A percentile compares a stretch with the other conserved stretches of the same genome.
Evolutionary conservation across 2,113 vertebrate genomes (phyloP).

Genomic region (Isichthys henryi): DNA sequence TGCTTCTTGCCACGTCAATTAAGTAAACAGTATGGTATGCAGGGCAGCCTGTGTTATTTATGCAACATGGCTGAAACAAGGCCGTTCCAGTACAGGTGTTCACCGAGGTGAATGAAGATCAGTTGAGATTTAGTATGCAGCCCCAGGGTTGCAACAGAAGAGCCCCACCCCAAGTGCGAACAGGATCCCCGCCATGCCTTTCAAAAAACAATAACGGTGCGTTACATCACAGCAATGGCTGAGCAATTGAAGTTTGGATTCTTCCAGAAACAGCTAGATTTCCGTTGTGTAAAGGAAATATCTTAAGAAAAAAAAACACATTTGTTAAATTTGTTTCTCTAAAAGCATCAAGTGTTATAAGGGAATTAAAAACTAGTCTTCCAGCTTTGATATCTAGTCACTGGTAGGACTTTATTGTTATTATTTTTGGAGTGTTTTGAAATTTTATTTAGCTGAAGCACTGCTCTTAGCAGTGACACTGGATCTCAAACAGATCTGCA

Average conservation of each 20-base stretch:
- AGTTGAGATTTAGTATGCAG: not conserved
- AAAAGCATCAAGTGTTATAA: not conserved
- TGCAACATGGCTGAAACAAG: not conserved
- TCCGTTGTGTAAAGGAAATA: not conserved
- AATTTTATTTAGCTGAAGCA: not conserved
- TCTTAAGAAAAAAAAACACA: not conserved
- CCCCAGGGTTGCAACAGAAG: not conserved
- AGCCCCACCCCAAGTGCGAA: not conserved
- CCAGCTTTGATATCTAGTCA: not conserved
- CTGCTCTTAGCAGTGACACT: not conserved
- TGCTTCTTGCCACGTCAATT: not conserved
- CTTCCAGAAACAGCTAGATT: not conserved
- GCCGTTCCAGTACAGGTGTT: not conserved
- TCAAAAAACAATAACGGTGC: not conserved
- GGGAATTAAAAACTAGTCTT: not conserved
- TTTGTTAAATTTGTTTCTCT: not conserved
- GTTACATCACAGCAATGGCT: not conserved
- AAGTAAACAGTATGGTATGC: not conserved
- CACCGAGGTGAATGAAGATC: not conserved
- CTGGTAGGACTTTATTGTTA: not conserved
- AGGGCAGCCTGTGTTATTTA: not conserved
- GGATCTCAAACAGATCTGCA: not conserved
- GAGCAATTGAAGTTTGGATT: not conserved
- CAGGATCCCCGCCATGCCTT: not conserved
- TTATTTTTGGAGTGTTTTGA: not conserved